Conservation (phyloP, 2,888 invertebrate species). For the Phaonia tiefii region DNA sequence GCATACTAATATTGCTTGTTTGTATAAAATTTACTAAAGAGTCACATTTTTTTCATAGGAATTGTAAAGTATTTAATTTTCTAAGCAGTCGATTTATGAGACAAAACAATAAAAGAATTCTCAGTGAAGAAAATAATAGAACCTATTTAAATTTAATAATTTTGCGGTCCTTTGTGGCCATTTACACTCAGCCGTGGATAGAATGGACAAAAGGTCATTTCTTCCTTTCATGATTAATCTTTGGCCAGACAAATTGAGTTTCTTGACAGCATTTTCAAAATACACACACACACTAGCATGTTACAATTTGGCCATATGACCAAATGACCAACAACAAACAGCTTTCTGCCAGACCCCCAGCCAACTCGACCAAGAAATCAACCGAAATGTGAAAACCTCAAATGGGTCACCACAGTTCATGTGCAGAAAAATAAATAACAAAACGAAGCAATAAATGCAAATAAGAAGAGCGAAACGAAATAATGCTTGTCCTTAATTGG, state of each 20-base stretch:
- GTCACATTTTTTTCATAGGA: too few relatives aligned
- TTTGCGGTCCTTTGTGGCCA: slow-evolving; percentile 49
- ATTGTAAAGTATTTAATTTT: too few relatives aligned
- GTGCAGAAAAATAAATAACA: slow-evolving; percentile 31
- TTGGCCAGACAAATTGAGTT: slow-evolving; percentile 16
- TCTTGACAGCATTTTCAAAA: slow-evolving; percentile 5
- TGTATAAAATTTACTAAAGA: too few relatives aligned
- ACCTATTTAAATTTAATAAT: too few relatives aligned
- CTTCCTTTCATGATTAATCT: neutral
- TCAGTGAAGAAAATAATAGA: too few relatives aligned
- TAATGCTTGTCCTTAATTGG: slow-evolving; percentile 46
- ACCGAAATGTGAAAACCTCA: slow-evolving; percentile 31
- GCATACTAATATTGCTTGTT: too few relatives aligned
- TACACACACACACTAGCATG: neutral
- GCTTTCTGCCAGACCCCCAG: neutral
- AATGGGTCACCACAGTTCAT: slow-evolving; percentile 44
- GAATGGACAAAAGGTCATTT: slow-evolving; percentile 11
- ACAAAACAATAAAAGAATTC: too few relatives aligned
- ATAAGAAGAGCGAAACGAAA: slow-evolving; percentile 27
- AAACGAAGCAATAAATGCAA: slow-evolving; percentile 35
- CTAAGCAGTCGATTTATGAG: too few relatives aligned
- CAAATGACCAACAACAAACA: neutral
- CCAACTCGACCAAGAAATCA: slow-evolving; percentile 28
- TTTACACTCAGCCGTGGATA: neutral
- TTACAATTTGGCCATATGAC: neutral